Evolutionary conservation across 2,113 vertebrate species (phyloP), one percentile per base, ranked within the genome.

Genomic region (Diadophis punctatus): DNA sequence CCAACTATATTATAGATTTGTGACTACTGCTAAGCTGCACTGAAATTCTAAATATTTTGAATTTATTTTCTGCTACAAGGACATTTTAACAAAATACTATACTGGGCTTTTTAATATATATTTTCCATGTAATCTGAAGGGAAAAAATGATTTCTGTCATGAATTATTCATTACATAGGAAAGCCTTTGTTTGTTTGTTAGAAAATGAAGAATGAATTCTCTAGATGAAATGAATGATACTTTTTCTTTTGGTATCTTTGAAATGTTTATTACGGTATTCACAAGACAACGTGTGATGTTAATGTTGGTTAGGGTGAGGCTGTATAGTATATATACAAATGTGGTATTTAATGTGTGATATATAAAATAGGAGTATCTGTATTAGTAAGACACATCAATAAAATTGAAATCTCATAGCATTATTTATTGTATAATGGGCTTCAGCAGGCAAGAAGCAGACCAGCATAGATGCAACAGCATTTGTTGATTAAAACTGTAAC

Each of bases 311-410:
- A 94, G 48, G 34, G 14, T 84, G 8, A 74, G 1, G 43, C 53
- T 93, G 68, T 23, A 56, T 4, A 10, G 1, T 91, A 51, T 90
- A 22, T 3, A 48, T 7, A 86, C 92, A 25, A 84, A 0, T 80
- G 2, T 49, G 8, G 63, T 87, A 11, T 86, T 89, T 58, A 90
- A 60, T 60, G 52, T 92, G 11, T 68, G 84, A 46, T 14, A 86
- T 91, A 86, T 51, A 34, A 80, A 93, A 91, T 52, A 60, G 3
- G 88, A 55, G 2, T 43, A 74, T 90, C 91, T 92, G 3, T 9
- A 74, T 53, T 43, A 92, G 92, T 49, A 90, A 91, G 48, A 14
- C 7, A 95, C 91, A 91, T 86, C 91, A 93, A 34, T 16, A 53
- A 27, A 3, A 93, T 18, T 27, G 92, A 93, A 89, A 85, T 2